These are phyloP conservation scores for Onychorhynchus coronatus DNA, from an alignment of 2,113 vertebrate genomes.

Conservation along the genomic window DNA sequence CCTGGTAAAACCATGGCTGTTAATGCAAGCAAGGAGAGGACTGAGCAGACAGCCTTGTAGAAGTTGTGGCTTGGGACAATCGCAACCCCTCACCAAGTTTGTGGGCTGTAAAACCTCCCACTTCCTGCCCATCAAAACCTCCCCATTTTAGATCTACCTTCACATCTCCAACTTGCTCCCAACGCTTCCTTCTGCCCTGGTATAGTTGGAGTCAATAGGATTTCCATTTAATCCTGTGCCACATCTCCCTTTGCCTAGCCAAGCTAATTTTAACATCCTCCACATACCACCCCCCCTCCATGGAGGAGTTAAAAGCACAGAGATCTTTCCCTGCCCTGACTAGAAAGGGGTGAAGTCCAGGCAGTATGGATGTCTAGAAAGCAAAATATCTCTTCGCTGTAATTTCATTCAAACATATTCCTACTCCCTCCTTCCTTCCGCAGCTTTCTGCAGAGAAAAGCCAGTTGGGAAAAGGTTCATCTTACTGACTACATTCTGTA, in stretches of 20 bases:
- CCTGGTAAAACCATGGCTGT: neutral
- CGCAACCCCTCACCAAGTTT: neutral
- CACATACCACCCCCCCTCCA: neutral
- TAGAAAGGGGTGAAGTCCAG: neutral
- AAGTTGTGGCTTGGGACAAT: neutral
- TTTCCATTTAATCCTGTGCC: neutral
- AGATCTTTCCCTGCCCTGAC: neutral
- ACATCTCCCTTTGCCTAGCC: neutral
- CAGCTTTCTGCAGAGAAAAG: neutral
- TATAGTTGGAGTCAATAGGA: rapidly evolving
- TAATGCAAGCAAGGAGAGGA: neutral
- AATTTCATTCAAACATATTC: conserved; percentile 55
- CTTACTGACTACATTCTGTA: conserved; percentile 39
- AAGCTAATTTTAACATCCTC: neutral
- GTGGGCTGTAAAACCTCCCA: neutral
- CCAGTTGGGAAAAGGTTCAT: conserved; percentile 9
- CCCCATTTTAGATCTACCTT: neutral
- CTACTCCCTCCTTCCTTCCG: conserved; percentile 8
- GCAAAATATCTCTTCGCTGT: conserved; percentile 5
- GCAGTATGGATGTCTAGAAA: neutral
- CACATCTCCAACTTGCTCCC: neutral
- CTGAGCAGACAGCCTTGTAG: neutral
- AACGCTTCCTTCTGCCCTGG: neutral
- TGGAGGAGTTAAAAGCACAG: neutral
- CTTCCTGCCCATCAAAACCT: neutral